Evolutionary conservation across 2,888 invertebrate species (phyloP).

Genomic region (Ametastegia equiseti): DNA sequence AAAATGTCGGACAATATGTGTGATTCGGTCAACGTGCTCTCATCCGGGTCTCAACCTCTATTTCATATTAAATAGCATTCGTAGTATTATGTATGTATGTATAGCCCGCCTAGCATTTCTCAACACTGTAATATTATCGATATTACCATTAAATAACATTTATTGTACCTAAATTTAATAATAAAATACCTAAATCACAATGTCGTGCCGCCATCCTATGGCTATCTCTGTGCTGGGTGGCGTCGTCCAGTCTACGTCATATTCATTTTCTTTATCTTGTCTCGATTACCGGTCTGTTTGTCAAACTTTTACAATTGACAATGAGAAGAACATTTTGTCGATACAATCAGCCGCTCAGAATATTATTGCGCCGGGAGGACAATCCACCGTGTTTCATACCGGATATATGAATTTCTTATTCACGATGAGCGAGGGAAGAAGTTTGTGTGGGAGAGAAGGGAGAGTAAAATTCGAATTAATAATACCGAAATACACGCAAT

Average conservation of each 20-base stretch:
- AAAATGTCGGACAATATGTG: neutral
- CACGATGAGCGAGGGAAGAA: neutral
- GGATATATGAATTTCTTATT: constrained; percentile 14
- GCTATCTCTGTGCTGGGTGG: constrained; percentile 53
- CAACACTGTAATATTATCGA: constrained; percentile 67
- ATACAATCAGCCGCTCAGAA: no score
- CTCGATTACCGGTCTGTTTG: no score
- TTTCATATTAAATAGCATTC: constrained; percentile 20
- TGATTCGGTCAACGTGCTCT: neutral
- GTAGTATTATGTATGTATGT: constrained; percentile 49
- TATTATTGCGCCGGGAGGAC: constrained; percentile 21
- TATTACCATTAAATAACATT: constrained; percentile 73
- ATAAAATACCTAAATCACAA: constrained; percentile 74
- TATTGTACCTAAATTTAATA: constrained; percentile 71
- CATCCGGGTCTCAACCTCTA: no score
- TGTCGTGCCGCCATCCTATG: constrained; percentile 63
- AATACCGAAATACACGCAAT: no score
- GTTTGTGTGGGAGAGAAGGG: no score
- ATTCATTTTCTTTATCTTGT: neutral
- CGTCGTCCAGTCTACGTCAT: constrained; percentile 35
- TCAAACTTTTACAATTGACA: no score
- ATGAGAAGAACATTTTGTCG: no score
- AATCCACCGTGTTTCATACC: constrained; percentile 42
- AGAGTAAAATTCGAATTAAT: neutral
- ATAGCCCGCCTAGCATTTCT: constrained; percentile 57